phyloP scores from a whole-genome alignment of 2,888 invertebrate species.

The Andrena chrysosceles region DNA sequence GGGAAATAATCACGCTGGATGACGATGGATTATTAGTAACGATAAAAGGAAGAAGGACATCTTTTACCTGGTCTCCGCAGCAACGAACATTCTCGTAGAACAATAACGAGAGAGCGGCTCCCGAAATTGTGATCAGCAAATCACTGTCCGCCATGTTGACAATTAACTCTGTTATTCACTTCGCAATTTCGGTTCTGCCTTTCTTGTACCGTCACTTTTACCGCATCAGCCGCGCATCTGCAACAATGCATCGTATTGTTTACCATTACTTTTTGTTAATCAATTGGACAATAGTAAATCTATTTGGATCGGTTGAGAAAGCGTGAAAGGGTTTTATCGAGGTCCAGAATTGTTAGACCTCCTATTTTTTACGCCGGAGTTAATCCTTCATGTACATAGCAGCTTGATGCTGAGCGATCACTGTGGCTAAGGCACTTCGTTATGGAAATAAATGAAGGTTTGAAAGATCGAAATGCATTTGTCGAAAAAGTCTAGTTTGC shows the following conservation, averaged over 20 bases:
- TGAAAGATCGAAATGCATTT: too few species aligned
- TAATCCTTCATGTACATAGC: background rate
- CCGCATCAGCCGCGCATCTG: conserved; percentile 13
- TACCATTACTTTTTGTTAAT: background rate
- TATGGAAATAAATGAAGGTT: too few species aligned
- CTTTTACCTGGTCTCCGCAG: conserved; percentile 87
- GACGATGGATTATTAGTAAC: background rate
- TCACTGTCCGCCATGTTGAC: conserved; percentile 81
- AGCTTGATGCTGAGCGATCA: background rate
- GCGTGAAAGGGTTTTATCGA: background rate
- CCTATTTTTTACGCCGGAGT: background rate
- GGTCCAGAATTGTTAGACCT: background rate
- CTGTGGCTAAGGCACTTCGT: too few species aligned
- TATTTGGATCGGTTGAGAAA: background rate
- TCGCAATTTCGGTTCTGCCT: conserved; percentile 27
- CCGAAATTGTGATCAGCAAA: conserved; percentile 84
- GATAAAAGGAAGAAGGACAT: background rate
- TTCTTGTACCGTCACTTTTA: conserved; percentile 16
- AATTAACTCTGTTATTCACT: conserved; percentile 57
- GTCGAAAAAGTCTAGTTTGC: too few species aligned
- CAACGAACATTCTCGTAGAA: conserved; percentile 89
- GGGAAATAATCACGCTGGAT: background rate
- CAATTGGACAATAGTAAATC: background rate
- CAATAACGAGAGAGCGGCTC: conserved; percentile 89
- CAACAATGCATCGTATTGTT: conserved; percentile 17